phyloP scores from a whole-genome alignment of 1,140 invertebrate species.

The Tyrophagus putrescentiae region DNA sequence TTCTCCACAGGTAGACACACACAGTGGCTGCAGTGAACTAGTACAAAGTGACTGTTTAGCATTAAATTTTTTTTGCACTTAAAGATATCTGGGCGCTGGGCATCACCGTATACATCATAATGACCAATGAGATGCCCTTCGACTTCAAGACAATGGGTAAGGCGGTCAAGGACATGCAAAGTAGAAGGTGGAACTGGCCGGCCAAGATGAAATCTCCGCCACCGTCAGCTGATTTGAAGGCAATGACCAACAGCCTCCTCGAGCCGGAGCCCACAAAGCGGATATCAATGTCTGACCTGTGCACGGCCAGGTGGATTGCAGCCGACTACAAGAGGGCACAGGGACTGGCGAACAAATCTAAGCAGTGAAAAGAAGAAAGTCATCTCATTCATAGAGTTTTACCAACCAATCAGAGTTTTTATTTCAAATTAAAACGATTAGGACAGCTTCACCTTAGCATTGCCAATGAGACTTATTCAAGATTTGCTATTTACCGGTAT shows the following conservation, averaged over 20 bases:
- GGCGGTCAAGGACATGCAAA: conserved; percentile 33
- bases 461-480: too few species aligned
- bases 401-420: too few species aligned
- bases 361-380: too few species aligned
- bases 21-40: too few species aligned
- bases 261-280: not conserved
- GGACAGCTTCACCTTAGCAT: too few species aligned
- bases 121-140: conserved; percentile 32
- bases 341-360: not conserved
- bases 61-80: too few species aligned
- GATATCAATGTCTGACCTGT: not conserved
- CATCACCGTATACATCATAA: conserved; percentile 60
- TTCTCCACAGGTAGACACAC: too few species aligned
- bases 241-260: not conserved
- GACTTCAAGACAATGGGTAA: conserved; percentile 35
- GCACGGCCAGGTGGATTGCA: not conserved
- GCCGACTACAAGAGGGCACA: not conserved
- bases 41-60: too few species aligned
- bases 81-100: conserved; percentile 93
- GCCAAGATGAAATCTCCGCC: not conserved
- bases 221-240: not conserved
- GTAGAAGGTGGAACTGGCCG: not conserved
- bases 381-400: too few species aligned
- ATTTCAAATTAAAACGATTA: too few species aligned
- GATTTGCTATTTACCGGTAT: too few species aligned